Evolutionary conservation across 2,888 invertebrate genomes (phyloP).

Genomic region (Matsumyia berberina): DNA sequence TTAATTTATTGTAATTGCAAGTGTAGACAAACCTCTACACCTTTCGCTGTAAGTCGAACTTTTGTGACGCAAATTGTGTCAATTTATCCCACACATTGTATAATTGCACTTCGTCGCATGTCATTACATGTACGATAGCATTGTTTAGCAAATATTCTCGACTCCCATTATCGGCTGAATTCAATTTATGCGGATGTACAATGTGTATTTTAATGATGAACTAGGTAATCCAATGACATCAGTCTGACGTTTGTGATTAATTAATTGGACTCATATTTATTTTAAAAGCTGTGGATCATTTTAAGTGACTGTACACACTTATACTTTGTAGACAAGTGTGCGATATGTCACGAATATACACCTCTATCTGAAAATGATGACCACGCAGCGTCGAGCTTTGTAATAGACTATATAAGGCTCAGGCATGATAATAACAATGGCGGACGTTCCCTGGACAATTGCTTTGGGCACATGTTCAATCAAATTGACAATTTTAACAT

Average conservation of each 20-base stretch:
- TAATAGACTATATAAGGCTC: no score
- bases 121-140: constrained; percentile 5
- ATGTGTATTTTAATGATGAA: no score
- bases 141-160: constrained; percentile 7
- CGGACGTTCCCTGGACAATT: no score
- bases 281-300: no score
- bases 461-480: no score
- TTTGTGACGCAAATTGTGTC: constrained; percentile 24
- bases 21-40: neutral
- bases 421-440: no score
- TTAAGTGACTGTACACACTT: no score
- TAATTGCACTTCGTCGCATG: constrained; percentile 3
- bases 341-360: no score
- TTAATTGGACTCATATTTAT: neutral
- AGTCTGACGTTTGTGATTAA: constrained; percentile 2
- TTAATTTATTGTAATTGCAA: constrained; percentile 6
- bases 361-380: no score
- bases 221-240: neutral
- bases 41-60: neutral
- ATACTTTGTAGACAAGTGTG: no score
- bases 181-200: neutral
- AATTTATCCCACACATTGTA: constrained; percentile 1
- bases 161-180: constrained; percentile 9
- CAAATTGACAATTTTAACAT: no score
- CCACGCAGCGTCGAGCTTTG: no score